Conservation (phyloP, 2,113 vertebrate genomes). For the Microcebus griseorufus region DNA sequence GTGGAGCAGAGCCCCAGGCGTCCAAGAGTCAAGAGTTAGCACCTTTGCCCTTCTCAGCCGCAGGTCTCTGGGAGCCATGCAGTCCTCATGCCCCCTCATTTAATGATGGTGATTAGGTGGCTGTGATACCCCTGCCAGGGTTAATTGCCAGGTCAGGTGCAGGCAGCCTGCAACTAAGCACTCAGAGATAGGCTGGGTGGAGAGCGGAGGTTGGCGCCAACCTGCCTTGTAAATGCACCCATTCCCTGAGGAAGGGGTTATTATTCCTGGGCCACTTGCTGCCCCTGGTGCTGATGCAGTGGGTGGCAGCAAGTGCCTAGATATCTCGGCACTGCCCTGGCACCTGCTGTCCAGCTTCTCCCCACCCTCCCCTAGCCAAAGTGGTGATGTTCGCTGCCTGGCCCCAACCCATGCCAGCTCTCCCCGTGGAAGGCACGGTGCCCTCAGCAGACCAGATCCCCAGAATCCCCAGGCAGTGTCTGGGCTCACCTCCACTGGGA, state of each 20-base stretch:
- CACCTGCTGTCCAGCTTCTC: not conserved
- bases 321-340: not conserved
- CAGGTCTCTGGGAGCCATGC: not conserved
- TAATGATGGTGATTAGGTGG: conserved; percentile 63
- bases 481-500: not conserved
- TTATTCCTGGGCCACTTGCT: conserved; percentile 16
- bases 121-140: conserved; percentile 27
- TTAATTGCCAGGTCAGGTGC: conserved; percentile 69
- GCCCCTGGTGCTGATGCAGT: not conserved
- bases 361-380: not conserved
- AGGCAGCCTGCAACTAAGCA: conserved; percentile 20
- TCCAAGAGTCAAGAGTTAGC: not conserved
- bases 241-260: conserved; percentile 1
- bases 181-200: conserved; percentile 41
- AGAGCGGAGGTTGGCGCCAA: not conserved
- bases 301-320: not conserved
- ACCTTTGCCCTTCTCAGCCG: conserved; percentile 28
- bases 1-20: not conserved
- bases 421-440: not conserved
- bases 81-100: not conserved
- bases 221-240: conserved; percentile 52
- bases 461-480: not conserved
- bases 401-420: not conserved
- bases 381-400: not conserved
- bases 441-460: not conserved